Evolutionary conservation across 2,888 invertebrate species (phyloP), one percentile per base, ranked within the genome.

Genomic region (Drosophila emarginata): DNA sequence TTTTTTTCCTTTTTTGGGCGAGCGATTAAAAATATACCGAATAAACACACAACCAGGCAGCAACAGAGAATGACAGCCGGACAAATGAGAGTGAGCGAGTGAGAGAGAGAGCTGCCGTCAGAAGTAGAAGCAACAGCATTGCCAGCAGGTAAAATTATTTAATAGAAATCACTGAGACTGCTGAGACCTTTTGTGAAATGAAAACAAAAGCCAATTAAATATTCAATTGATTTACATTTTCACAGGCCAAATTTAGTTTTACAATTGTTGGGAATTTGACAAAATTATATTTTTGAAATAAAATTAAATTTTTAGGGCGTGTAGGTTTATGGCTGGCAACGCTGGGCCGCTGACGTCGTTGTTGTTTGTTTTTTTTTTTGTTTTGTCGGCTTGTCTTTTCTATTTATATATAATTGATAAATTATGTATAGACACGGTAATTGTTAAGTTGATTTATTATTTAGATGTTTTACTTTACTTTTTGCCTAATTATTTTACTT

Each of bases 1-100:
- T 70, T 36, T 23, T 70, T 21, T 23, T 21, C 14, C 57, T 62
- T 59, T 59, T 51, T 65, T 37, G 58, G 59, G 78, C 68, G 74
- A 73, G 72, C 79, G 87, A 87, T 85, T 87, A 82, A 82, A 82
- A 87, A 82, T 82, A 82, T 80, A 87, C 82, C 86, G 87, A 82
- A 45, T 45, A 45, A 45, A 45, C 45, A 45, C 82, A 56, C 72
- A 72, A 75, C 85, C 82, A 81, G 79, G 79, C 87, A 80, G 77
- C 74, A 79, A 77, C 78, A 78, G 72, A 78, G 79, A 63, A 63
- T 70, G 71, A 68, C 60, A 70, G 64, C 54, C 70, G 71, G 64
- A 77, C 76, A 76, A 78, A 79, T 64, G 69, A 73, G 67, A 40
- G 39, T 40, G 53, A 26, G 23, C 40, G 40, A 45, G 40, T 9